A percentile compares a stretch with the other conserved stretches of the same genome.
These are phyloP conservation scores for Lasioglossum oenotherae DNA, from an alignment of 2,888 invertebrate species.

Conservation along the genomic window DNA sequence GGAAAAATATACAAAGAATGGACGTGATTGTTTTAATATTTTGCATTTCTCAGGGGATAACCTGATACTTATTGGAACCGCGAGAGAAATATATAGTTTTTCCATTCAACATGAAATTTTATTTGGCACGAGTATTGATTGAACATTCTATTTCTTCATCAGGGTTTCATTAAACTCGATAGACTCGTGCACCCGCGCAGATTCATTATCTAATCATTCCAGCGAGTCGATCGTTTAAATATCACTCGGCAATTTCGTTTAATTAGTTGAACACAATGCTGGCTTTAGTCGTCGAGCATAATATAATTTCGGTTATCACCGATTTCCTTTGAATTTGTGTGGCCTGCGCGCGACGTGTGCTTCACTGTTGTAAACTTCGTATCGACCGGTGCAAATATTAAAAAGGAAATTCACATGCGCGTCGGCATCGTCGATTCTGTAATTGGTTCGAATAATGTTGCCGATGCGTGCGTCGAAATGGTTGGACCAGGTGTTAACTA, in stretches of 20 bases:
- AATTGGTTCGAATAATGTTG: constrained; percentile 40
- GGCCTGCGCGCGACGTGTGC: background rate
- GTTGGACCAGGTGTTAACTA: constrained; percentile 26
- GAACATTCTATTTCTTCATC: background rate
- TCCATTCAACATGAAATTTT: background rate
- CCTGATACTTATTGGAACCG: background rate
- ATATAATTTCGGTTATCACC: background rate
- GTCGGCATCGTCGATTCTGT: constrained; percentile 16
- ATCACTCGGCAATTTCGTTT: background rate
- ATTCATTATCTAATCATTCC: background rate
- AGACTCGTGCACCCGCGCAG: background rate
- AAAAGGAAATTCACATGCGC: constrained; percentile 25
- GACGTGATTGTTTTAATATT: background rate
- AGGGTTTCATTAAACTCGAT: background rate
- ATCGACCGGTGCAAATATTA: constrained; percentile 21
- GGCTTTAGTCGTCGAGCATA: too few relatives aligned
- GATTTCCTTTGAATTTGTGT: background rate
- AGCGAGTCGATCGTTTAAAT: background rate
- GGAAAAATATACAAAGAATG: background rate
- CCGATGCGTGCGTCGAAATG: background rate
- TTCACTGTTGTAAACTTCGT: background rate
- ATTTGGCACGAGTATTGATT: background rate
- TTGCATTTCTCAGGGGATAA: background rate
- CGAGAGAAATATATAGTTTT: background rate
- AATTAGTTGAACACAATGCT: background rate